Evolutionary conservation across 2,888 invertebrate genomes (phyloP).

Genomic region (Dendrolimus houi): DNA sequence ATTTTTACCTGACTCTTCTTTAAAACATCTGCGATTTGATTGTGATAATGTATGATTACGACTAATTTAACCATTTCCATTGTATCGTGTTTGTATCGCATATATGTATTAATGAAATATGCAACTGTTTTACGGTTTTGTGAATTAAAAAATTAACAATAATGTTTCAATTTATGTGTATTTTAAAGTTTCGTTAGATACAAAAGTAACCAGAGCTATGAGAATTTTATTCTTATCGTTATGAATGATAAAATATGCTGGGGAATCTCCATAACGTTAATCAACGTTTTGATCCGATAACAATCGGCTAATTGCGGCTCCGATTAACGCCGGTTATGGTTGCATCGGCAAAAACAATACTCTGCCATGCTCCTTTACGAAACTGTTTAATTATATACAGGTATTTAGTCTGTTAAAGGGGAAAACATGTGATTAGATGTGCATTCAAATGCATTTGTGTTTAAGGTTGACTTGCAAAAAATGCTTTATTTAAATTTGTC

Average conservation of each 20-base stretch:
- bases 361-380: constrained; percentile 13
- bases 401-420: constrained; percentile 16
- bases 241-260: not conserved
- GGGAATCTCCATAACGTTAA: not conserved
- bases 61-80: too few species aligned
- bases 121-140: too few species aligned
- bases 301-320: constrained; percentile 47
- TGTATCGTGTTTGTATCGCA: too few species aligned
- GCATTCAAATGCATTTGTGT: constrained; percentile 2
- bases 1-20: too few species aligned
- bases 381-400: constrained; percentile 12
- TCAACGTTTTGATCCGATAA: constrained; percentile 36
- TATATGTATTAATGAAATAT: too few species aligned
- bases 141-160: too few species aligned
- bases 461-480: not conserved
- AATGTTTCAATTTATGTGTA: too few species aligned
- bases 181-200: too few species aligned
- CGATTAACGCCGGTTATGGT: constrained; percentile 49
- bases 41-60: too few species aligned
- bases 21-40: too few species aligned
- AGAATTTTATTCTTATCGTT: too few species aligned
- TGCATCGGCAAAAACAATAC: constrained; percentile 37
- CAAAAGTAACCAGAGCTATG: too few species aligned
- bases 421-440: constrained; percentile 9
- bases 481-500: not conserved